Evolutionary conservation across 2,888 invertebrate species (phyloP).

Genomic region (Lasioglossum malachurum): DNA sequence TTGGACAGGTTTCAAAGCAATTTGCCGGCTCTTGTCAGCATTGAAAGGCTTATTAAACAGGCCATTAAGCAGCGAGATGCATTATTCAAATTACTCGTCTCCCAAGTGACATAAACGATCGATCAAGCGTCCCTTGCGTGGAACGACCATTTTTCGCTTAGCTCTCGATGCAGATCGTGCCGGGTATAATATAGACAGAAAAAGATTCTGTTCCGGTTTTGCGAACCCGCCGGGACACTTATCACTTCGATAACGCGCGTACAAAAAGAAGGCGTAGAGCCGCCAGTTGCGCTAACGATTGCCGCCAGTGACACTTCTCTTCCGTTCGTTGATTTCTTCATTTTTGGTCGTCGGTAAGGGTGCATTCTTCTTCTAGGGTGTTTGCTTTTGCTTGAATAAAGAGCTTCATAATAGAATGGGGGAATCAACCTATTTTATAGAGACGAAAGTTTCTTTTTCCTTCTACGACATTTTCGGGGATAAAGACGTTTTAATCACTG

Average conservation of each 20-base stretch:
- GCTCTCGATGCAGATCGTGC: neutral
- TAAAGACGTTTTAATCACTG: too few species aligned
- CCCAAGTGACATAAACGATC: conserved; percentile 36
- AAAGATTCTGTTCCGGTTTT: conserved; percentile 42
- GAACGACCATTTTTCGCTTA: neutral
- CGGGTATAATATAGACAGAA: neutral
- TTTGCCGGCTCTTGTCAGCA: conserved; percentile 42
- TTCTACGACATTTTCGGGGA: too few species aligned
- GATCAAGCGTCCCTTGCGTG: conserved; percentile 25
- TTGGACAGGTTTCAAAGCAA: conserved; percentile 52
- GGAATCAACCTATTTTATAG: too few species aligned
- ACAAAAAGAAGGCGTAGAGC: conserved; percentile 16
- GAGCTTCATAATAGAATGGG: too few species aligned
- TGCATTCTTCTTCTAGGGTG: neutral
- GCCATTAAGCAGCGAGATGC: conserved; percentile 37
- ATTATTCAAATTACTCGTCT: conserved; percentile 54
- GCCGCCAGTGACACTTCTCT: neutral
- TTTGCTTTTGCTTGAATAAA: too few species aligned
- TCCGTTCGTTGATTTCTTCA: neutral
- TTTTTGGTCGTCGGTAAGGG: neutral
- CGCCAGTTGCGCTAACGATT: conserved; percentile 9
- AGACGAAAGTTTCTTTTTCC: too few species aligned
- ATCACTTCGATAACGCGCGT: conserved; percentile 25
- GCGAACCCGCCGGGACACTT: conserved; percentile 24
- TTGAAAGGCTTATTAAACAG: conserved; percentile 47